Percentiles rank a stretch among this genome's conserved stretches.
phyloP scores from a whole-genome alignment of 2,888 invertebrate species.

The Smittia aterrima region DNA sequence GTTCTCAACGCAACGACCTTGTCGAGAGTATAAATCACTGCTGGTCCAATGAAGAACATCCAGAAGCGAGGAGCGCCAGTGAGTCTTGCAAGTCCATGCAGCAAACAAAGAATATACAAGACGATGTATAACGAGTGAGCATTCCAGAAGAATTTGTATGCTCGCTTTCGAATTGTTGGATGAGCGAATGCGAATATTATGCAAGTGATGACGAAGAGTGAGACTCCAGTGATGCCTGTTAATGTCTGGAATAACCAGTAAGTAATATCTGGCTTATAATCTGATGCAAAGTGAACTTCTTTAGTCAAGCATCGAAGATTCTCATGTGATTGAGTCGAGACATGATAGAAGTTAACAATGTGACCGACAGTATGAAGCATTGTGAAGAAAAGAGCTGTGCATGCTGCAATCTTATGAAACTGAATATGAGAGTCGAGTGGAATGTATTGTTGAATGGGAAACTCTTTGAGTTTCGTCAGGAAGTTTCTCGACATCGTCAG shows the following conservation, averaged over 20 bases:
- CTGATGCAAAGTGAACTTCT: slow-evolving; percentile 91
- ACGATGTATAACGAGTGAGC: slow-evolving; percentile 87
- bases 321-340: slow-evolving; percentile 91
- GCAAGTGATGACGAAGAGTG: slow-evolving; percentile 86
- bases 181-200: slow-evolving; percentile 97
- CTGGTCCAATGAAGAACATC: slow-evolving; percentile 91
- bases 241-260: slow-evolving; percentile 96
- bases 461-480: slow-evolving; percentile 89
- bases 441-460: slow-evolving; percentile 89
- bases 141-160: slow-evolving; percentile 94
- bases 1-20: slow-evolving; percentile 89
- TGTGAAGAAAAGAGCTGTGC: slow-evolving; percentile 91
- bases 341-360: slow-evolving; percentile 95
- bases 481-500: slow-evolving; percentile 91
- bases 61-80: slow-evolving; percentile 91
- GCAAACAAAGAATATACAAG: slow-evolving; percentile 78
- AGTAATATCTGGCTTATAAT: slow-evolving; percentile 88
- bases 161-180: slow-evolving; percentile 85
- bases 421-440: slow-evolving; percentile 93
- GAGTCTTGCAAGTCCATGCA: slow-evolving; percentile 87
- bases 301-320: slow-evolving; percentile 89
- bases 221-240: slow-evolving; percentile 83
- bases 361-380: slow-evolving; percentile 90
- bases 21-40: slow-evolving; percentile 83
- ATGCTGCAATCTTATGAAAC: slow-evolving; percentile 95